Evolutionary conservation across 1,140 invertebrate species (phyloP).

Genomic region (Pemphigus obesinymphae): DNA sequence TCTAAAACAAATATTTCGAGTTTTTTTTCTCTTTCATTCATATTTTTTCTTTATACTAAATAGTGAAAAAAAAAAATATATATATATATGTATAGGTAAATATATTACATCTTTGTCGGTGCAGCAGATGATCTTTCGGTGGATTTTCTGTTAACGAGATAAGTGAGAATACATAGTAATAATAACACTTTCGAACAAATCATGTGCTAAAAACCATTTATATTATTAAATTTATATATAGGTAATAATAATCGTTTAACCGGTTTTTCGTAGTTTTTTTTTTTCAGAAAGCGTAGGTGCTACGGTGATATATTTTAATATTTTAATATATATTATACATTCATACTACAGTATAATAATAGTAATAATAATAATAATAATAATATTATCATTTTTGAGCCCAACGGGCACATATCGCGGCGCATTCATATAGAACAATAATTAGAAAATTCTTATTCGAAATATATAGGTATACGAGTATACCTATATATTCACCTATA

Average conservation of each 20-base stretch:
- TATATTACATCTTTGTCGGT: background rate
- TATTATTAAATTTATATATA: background rate
- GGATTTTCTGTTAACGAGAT: too few relatives aligned
- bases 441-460: conserved; percentile 19
- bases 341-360: too few relatives aligned
- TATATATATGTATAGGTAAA: background rate
- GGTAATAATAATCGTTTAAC: conserved; percentile 19
- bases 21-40: background rate
- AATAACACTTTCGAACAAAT: background rate
- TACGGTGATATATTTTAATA: conserved; percentile 22
- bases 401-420: conserved; percentile 8
- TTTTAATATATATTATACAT: too few relatives aligned
- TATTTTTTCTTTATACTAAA: too few relatives aligned
- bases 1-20: background rate
- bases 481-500: too few relatives aligned
- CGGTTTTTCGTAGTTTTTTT: too few relatives aligned
- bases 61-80: too few relatives aligned
- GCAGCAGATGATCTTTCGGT: background rate
- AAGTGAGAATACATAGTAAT: background rate
- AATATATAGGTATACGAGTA: background rate
- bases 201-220: background rate
- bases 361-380: background rate
- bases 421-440: conserved; percentile 12
- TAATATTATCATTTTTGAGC: conserved; percentile 13
- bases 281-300: conserved; percentile 12